These are phyloP conservation scores for Cerastis leucographa DNA, from an alignment of 2,888 invertebrate species.

Conservation along the genomic window DNA sequence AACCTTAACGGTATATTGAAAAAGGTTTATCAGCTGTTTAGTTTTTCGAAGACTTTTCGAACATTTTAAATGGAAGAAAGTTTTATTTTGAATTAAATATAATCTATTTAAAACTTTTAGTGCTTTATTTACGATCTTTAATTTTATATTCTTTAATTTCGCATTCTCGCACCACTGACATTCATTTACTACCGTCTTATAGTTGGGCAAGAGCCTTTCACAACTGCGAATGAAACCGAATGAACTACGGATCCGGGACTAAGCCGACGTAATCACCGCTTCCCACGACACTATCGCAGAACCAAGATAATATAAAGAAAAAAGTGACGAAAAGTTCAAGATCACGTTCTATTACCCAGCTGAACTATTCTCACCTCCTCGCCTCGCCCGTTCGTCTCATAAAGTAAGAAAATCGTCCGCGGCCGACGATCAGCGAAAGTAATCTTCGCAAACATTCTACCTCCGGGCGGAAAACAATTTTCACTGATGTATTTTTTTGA, in stretches of 20 bases:
- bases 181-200: slow-evolving; percentile 11
- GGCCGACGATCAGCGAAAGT: slow-evolving; percentile 80
- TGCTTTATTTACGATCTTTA: background rate
- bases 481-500: slow-evolving; percentile 81
- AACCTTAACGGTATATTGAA: slow-evolving; percentile 58
- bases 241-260: slow-evolving; percentile 13
- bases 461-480: slow-evolving; percentile 82
- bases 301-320: slow-evolving; percentile 54
- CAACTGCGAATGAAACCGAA: slow-evolving; percentile 27
- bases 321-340: slow-evolving; percentile 58
- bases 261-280: slow-evolving; percentile 30
- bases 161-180: background rate
- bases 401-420: slow-evolving; percentile 80
- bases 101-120: no score
- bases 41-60: background rate
- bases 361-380: slow-evolving; percentile 77
- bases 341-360: slow-evolving; percentile 65
- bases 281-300: slow-evolving; percentile 43
- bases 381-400: slow-evolving; percentile 74
- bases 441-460: slow-evolving; percentile 82
- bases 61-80: background rate
- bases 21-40: slow-evolving; percentile 35
- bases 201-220: slow-evolving; percentile 10
- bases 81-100: no score
- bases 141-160: no score